These are phyloP conservation scores for Pao palembangensis DNA, from an alignment of 2,113 vertebrate genomes.

Conservation along the genomic window DNA sequence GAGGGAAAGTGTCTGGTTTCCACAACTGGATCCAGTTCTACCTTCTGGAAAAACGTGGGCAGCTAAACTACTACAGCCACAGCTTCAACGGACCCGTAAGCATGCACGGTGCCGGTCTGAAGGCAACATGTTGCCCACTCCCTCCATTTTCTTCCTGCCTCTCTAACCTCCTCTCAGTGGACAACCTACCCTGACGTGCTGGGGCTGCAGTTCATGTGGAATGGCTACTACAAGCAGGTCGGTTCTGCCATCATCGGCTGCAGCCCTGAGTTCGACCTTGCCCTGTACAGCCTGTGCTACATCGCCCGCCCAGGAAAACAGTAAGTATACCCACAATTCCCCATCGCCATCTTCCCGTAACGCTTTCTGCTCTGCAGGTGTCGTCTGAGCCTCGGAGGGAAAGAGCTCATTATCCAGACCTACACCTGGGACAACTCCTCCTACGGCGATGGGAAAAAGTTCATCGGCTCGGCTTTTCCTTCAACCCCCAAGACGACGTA, in stretches of 20 bases:
- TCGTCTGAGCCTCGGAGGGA: constrained; percentile 80
- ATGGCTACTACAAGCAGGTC: constrained; percentile 87
- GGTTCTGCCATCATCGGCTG: constrained; percentile 86
- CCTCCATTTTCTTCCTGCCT: constrained; percentile 1
- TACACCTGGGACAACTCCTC: constrained; percentile 85
- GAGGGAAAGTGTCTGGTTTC: constrained; percentile 89
- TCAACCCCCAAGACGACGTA: constrained; percentile 49
- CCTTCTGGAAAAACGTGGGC: constrained; percentile 80
- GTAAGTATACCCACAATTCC: constrained; percentile 70
- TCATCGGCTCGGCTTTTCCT: constrained; percentile 85
- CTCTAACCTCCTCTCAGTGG: constrained; percentile 75
- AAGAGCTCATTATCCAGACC: constrained; percentile 82
- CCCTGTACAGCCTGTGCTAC: constrained; percentile 88
- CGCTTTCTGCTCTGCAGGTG: constrained; percentile 74
- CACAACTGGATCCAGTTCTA: constrained; percentile 98
- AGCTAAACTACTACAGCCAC: constrained; percentile 89
- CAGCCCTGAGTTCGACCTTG: constrained; percentile 94
- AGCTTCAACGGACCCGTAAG: constrained; percentile 88
- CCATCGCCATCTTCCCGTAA: not conserved
- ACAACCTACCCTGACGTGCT: constrained; percentile 82
- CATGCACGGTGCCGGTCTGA: not conserved
- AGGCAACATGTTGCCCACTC: not conserved
- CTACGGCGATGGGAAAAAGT: constrained; percentile 81
- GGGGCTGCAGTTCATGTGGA: constrained; percentile 91
- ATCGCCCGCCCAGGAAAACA: constrained; percentile 82